Evolutionary conservation across 23 tunicate genomes (phyloP).

Genomic region (Halocynthia roretzi): DNA sequence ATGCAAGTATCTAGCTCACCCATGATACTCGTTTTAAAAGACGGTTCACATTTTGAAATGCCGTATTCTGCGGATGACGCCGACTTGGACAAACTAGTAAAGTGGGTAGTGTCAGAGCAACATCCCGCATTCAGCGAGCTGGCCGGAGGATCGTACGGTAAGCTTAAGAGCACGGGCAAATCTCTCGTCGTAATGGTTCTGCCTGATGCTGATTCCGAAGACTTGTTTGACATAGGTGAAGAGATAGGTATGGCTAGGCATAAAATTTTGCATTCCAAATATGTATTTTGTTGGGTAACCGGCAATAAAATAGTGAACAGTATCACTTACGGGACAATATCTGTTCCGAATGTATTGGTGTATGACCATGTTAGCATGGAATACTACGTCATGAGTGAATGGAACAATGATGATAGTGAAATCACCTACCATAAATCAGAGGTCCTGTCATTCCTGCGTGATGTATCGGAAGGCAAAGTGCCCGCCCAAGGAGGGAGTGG

Average conservation of each 20-base stretch:
- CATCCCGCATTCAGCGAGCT: slow-evolving; percentile 44
- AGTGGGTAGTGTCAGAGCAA: slow-evolving; percentile 62
- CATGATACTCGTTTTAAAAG: slow-evolving; percentile 71
- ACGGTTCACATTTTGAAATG: slow-evolving; percentile 38
- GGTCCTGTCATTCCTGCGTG: slow-evolving; percentile 30
- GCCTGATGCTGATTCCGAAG: slow-evolving; percentile 20
- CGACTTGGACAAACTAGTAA: slow-evolving; percentile 8
- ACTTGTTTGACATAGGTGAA: slow-evolving; percentile 25
- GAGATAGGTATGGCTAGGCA: slow-evolving; percentile 38
- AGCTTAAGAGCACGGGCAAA: slow-evolving; percentile 37
- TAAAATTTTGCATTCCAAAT: slow-evolving; percentile 14
- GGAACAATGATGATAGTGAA: background rate
- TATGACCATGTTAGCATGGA: slow-evolving; percentile 42
- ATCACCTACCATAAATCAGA: slow-evolving; percentile 17
- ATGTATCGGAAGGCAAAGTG: slow-evolving; percentile 39
- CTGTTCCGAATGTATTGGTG: slow-evolving; percentile 64
- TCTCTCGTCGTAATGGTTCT: slow-evolving; percentile 47
- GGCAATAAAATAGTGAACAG: slow-evolving; percentile 67
- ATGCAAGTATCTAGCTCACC: slow-evolving; percentile 10
- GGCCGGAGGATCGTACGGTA: slow-evolving; percentile 40
- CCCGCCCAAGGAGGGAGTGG: slow-evolving; percentile 56
- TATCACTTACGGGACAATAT: slow-evolving; percentile 51
- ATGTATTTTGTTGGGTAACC: slow-evolving; percentile 63
- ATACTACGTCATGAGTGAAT: slow-evolving; percentile 36
- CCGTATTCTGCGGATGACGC: slow-evolving; percentile 16